These are phyloP conservation scores for Mobula hypostoma DNA, from an alignment of 2,113 vertebrate genomes.

Conservation along the genomic window DNA sequence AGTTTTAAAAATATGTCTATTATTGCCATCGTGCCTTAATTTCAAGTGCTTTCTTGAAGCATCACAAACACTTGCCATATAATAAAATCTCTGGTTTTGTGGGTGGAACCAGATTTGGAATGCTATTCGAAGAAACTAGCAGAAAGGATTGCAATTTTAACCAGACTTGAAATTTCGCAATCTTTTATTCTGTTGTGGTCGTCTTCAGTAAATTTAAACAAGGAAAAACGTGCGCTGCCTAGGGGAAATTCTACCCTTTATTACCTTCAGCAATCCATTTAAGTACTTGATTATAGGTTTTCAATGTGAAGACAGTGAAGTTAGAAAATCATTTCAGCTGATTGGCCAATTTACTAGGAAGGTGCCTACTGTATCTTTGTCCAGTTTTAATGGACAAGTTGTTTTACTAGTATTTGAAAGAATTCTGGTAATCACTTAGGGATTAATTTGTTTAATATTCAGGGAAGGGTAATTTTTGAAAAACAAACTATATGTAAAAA, in stretches of 20 bases:
- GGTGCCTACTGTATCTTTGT: constrained; percentile 33
- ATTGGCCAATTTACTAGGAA: constrained; percentile 24
- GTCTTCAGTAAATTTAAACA: background rate
- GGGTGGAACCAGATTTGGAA: background rate
- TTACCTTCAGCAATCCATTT: background rate
- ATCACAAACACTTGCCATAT: background rate
- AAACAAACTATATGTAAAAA: constrained; percentile 24
- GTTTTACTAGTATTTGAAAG: constrained; percentile 9
- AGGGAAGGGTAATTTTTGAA: constrained; percentile 60
- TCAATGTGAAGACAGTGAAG: constrained; percentile 8
- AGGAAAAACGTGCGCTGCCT: background rate
- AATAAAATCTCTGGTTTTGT: background rate
- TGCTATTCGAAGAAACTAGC: background rate
- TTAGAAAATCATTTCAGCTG: constrained; percentile 11
- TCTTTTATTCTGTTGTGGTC: background rate
- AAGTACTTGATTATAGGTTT: constrained; percentile 13
- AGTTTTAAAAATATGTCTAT: no score
- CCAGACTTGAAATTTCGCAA: background rate
- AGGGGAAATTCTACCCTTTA: background rate
- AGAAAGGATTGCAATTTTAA: background rate
- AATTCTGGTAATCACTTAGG: constrained; percentile 49
- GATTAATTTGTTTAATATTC: constrained; percentile 57
- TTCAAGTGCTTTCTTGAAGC: background rate
- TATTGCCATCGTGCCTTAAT: background rate
- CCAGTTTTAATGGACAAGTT: constrained; percentile 18